Base-by-base conservation (phyloP, 2,797 vertebrate species). In the Spinibarbus caldwelli region DNA sequence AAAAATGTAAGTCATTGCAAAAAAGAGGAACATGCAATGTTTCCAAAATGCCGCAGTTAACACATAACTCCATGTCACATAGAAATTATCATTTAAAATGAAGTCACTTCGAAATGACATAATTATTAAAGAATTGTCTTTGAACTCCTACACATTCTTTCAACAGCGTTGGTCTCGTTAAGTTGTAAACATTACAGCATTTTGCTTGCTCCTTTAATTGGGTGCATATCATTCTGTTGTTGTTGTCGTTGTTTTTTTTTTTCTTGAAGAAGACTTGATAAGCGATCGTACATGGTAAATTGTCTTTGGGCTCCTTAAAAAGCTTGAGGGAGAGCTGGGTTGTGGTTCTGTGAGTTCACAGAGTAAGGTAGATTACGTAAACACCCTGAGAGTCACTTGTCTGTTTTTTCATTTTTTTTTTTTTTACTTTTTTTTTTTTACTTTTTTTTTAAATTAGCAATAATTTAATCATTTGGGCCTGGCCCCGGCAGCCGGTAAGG, bases 141-240 rank as follows among this genome's bases (percentile, higher is more conserved):
- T 88, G 6, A 91, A 93, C 93, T 95, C 94, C 93, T 95, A 92
- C 91, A 96, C 95, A 95, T 95, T 95, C 94, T 93, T 93, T 95
- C 92, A 95, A 95, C 95, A 95, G 95, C 94, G 91, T 95, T 95
- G 95, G 95, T 95, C 95, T 95, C 93, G 86, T 94, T 93, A 93
- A 89, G 93, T 95, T 95, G 94, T 95, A 95, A 96, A 96, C 95
- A 95, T 94, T 92, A 92, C 92, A 92, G 92, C 88, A 72, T 90
- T 91, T 87, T 85, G 88, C 93, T 90, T 91, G 94, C 92, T 93
- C 90, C 90, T 92, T 93, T 91, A 92, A 91, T 89, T 88, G 91
- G 90, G 88, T 89, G 90, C 90, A 92, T 91, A 91, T 92, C 90
- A 81, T 94, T 93, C 92, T 92, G 34, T 75, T 49, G 2, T 62